Evolutionary conservation across 2,888 invertebrate species (phyloP).

Genomic region (Trissolcus japonicus): DNA sequence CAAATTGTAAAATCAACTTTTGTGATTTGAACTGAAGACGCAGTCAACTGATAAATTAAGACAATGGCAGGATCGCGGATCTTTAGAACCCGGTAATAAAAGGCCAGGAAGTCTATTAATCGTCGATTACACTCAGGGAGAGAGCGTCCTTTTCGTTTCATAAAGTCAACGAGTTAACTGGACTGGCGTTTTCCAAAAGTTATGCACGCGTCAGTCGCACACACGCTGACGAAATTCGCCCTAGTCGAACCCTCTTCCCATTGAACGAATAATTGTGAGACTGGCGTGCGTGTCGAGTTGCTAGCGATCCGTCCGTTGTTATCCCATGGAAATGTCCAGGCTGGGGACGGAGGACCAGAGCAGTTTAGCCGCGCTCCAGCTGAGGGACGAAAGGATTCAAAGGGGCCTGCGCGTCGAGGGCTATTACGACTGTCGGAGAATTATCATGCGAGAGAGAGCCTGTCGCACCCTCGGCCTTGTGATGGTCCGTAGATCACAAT

Average conservation of each 20-base stretch:
- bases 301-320: conserved; percentile 47
- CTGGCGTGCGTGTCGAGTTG: conserved; percentile 41
- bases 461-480: conserved; percentile 41
- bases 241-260: conserved; percentile 35
- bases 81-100: conserved; percentile 7
- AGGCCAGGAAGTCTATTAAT: conserved; percentile 34
- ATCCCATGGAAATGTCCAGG: conserved; percentile 18
- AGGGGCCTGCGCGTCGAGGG: conserved; percentile 54
- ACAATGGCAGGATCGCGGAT: conserved; percentile 5
- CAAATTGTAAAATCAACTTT: no score
- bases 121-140: conserved; percentile 30
- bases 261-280: conserved; percentile 52
- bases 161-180: conserved; percentile 35
- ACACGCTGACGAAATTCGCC: conserved; percentile 36
- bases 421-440: conserved; percentile 56
- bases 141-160: conserved; percentile 23
- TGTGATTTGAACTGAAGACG: not conserved
- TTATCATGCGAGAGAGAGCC: conserved; percentile 53
- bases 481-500: conserved; percentile 31
- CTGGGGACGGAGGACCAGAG: conserved; percentile 1
- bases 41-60: conserved; percentile 16
- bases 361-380: conserved; percentile 51
- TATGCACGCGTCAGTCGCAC: conserved; percentile 37
- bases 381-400: conserved; percentile 52
- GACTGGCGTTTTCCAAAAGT: conserved; percentile 33